These are phyloP conservation scores for Diarsia mendica DNA, from an alignment of 2,888 invertebrate genomes.

Conservation along the genomic window DNA sequence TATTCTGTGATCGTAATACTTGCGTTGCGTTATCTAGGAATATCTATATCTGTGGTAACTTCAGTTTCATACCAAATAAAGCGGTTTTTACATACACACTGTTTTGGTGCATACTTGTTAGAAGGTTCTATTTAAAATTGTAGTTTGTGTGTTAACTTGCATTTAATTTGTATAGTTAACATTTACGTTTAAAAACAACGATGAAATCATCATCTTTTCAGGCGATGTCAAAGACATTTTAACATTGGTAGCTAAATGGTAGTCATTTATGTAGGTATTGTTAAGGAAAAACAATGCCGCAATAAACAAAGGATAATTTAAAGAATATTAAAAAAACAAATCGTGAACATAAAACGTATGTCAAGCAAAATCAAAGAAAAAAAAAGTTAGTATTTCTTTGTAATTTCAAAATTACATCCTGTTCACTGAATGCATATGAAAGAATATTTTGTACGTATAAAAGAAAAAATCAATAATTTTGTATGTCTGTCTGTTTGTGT, in stretches of 20 bases:
- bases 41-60: no score
- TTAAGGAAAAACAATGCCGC: neutral
- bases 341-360: neutral
- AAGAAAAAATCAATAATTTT: no score
- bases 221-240: neutral
- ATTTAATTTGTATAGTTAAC: conserved; percentile 31
- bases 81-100: neutral
- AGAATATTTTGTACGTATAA: no score
- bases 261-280: neutral
- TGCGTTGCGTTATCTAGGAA: no score
- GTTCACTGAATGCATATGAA: no score
- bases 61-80: no score
- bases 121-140: neutral
- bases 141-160: conserved; percentile 10
- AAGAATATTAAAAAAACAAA: neutral
- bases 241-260: no score
- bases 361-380: no score
- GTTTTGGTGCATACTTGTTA: conserved; percentile 19
- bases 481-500: no score
- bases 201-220: conserved; percentile 15
- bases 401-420: no score
- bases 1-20: no score
- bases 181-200: neutral
- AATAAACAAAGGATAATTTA: neutral
- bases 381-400: no score